Evolutionary conservation across 1,140 invertebrate species (phyloP).

Genomic region (Thaumatotibia leucotreta): DNA sequence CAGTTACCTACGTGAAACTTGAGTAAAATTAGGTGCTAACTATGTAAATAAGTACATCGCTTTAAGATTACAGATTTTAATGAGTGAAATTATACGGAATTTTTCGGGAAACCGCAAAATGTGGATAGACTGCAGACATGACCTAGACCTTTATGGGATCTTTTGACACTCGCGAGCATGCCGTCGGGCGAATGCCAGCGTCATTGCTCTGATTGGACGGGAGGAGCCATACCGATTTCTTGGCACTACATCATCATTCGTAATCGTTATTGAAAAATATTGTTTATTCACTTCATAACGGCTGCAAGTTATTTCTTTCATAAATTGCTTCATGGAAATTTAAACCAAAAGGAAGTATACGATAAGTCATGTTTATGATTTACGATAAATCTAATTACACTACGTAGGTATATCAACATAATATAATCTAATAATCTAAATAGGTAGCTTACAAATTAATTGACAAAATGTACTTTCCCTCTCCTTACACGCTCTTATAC

Average conservation of each 20-base stretch:
- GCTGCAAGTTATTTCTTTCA: background rate
- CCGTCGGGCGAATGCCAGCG: background rate
- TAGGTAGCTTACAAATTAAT: too few relatives aligned
- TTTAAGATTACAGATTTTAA: background rate
- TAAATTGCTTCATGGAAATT: background rate
- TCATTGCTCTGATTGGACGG: conserved; percentile 18
- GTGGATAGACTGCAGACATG: background rate
- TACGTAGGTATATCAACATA: too few relatives aligned
- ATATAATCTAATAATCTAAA: too few relatives aligned
- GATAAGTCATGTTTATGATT: background rate
- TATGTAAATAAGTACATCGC: background rate
- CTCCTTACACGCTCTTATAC: too few relatives aligned
- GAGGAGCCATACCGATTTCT: conserved; percentile 23
- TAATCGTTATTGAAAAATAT: background rate
- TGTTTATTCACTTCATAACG: background rate
- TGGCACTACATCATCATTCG: conserved; percentile 16
- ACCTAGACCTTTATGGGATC: background rate
- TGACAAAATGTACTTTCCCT: too few relatives aligned
- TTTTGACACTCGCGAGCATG: background rate
- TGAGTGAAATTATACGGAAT: background rate
- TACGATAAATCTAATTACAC: background rate
- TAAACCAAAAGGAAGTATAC: background rate
- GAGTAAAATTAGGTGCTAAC: background rate
- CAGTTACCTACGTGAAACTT: background rate
- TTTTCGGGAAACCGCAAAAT: background rate